Percentiles rank a stretch among this genome's conserved stretches.
Conservation (phyloP, 2,113 vertebrate species). For the Chroicocephalus ridibundus region DNA sequence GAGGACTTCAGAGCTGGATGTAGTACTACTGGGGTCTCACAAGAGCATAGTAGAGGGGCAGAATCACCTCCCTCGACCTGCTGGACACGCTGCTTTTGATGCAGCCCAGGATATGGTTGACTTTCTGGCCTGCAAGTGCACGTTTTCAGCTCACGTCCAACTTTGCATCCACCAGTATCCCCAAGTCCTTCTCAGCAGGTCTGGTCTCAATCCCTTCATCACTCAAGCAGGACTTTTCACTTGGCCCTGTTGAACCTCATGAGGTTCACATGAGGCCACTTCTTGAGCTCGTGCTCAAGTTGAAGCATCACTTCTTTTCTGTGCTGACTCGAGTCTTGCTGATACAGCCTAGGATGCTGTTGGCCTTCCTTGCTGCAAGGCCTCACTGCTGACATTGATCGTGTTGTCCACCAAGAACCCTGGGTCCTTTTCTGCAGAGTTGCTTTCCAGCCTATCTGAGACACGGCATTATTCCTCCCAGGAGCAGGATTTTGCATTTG, state of each 20-base stretch:
- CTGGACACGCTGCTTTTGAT: not conserved
- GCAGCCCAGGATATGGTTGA: not conserved
- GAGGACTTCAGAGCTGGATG: not conserved
- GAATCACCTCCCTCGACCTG: not conserved
- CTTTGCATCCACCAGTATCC: not conserved
- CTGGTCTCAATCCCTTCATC: not conserved
- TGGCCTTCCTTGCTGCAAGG: not conserved
- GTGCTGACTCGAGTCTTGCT: not conserved
- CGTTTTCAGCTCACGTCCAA: not conserved
- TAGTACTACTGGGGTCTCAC: not conserved
- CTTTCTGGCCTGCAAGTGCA: not conserved
- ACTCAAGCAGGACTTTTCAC: not conserved
- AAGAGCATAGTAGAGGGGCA: not conserved
- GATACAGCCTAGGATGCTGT: not conserved
- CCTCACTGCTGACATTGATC: not conserved
- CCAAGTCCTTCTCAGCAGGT: not conserved
- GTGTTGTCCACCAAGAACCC: not conserved
- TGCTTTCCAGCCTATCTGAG: not conserved
- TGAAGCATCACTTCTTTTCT: not conserved
- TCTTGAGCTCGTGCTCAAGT: not conserved
- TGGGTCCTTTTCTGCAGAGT: not conserved
- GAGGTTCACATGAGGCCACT: not conserved
- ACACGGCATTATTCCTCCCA: not conserved
- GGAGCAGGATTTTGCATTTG: not conserved
- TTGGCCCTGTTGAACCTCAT: not conserved